phyloP scores from a whole-genome alignment of 2,888 invertebrate genomes.

The Epiperipatus broadwayi region DNA sequence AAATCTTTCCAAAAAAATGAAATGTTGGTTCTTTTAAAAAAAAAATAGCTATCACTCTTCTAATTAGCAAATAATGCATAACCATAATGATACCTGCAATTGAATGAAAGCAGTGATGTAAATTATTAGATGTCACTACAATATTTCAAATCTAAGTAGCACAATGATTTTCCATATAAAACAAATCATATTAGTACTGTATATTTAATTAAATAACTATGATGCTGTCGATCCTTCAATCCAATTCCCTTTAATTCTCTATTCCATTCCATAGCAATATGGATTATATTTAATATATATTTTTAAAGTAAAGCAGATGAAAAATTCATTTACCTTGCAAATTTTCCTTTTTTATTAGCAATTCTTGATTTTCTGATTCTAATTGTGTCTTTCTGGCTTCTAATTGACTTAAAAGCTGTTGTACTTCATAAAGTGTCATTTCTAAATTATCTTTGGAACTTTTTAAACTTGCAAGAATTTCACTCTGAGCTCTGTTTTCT shows the following conservation, averaged over 20 bases:
- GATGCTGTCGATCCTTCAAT: neutral
- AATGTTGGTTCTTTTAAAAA: no score
- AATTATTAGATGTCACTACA: no score
- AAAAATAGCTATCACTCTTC: no score
- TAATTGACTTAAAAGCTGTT: slow-evolving; percentile 24
- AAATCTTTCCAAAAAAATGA: no score
- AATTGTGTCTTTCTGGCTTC: slow-evolving; percentile 30
- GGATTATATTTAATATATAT: neutral
- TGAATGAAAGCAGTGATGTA: no score
- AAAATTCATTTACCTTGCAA: slow-evolving; percentile 24
- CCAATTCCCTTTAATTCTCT: neutral
- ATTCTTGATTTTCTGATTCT: slow-evolving; percentile 31
- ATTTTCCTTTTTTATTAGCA: slow-evolving; percentile 28
- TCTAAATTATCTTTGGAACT: slow-evolving; percentile 27
- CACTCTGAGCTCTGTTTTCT: no score
- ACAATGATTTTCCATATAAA: no score
- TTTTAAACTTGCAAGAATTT: slow-evolving; percentile 21
- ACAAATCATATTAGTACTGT: no score
- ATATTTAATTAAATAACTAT: neutral
- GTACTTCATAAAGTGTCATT: slow-evolving; percentile 27
- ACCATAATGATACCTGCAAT: no score
- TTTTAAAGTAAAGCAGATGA: slow-evolving; percentile 8
- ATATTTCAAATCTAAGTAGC: no score
- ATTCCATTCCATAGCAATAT: neutral
- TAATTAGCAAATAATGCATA: no score